Percentiles rank a stretch among this genome's conserved stretches.
phyloP scores from a whole-genome alignment of 2,113 vertebrate species.

The Dromas ardeola region DNA sequence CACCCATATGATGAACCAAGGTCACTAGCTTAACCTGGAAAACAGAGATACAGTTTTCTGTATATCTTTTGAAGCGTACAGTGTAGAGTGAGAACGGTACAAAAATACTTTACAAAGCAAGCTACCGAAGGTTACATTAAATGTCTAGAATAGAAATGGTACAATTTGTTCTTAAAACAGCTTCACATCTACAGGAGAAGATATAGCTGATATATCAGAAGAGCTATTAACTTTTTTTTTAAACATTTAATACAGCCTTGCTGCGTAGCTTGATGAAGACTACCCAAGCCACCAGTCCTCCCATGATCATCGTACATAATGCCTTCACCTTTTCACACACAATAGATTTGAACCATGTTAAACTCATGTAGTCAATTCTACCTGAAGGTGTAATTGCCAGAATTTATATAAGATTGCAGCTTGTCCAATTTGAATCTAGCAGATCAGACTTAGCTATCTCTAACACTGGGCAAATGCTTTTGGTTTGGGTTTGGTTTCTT shows the following conservation, averaged over 20 bases:
- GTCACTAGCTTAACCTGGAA: constrained; percentile 91
- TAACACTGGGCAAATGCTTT: background rate
- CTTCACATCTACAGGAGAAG: background rate
- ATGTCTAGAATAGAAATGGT: background rate
- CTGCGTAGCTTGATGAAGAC: background rate
- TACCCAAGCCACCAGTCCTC: background rate
- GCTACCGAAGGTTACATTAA: background rate
- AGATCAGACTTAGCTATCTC: background rate
- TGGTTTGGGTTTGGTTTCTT: background rate
- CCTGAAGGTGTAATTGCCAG: background rate
- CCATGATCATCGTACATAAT: background rate
- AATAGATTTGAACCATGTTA: background rate
- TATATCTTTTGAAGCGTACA: background rate
- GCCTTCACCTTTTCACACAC: background rate
- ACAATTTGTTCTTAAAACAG: background rate
- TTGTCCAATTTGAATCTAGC: background rate
- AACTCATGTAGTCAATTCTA: background rate
- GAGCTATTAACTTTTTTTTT: background rate
- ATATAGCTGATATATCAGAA: background rate
- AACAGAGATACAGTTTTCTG: background rate
- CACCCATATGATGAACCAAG: constrained; percentile 97
- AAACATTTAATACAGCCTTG: background rate
- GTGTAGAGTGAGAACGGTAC: background rate
- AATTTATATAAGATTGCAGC: background rate
- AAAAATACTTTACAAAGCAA: background rate